Evolutionary conservation across 1,140 invertebrate species (phyloP).

Genomic region (Plutomurus gul): DNA sequence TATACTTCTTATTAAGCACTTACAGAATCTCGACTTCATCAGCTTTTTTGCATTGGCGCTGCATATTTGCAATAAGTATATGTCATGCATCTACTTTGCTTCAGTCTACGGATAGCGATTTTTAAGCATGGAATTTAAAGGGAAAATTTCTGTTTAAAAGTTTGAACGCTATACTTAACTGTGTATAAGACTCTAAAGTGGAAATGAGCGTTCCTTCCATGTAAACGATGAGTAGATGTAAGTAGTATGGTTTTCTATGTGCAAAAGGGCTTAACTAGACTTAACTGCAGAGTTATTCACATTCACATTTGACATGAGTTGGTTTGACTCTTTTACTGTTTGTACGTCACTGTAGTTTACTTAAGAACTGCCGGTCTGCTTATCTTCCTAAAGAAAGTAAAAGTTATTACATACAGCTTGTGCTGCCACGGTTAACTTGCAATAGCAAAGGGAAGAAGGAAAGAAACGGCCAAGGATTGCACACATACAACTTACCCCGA

Average conservation of each 20-base stretch:
- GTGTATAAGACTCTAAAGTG: no score
- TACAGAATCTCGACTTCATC: no score
- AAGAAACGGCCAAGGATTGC: background rate
- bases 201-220: no score
- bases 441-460: background rate
- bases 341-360: background rate
- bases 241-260: background rate
- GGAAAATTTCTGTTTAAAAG: no score
- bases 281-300: conserved; percentile 1
- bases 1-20: no score
- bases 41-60: no score
- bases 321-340: background rate
- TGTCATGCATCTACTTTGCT: no score
- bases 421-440: background rate
- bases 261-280: conserved; percentile 8
- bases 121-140: no score
- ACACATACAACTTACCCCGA: background rate
- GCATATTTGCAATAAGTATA: no score
- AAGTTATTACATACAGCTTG: background rate
- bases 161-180: no score
- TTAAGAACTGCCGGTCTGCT: background rate
- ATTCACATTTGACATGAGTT: conserved; percentile 6
- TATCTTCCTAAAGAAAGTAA: conserved; percentile 19
- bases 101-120: no score
- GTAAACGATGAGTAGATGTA: background rate